Conservation (phyloP, 23 tunicate species). For the Corella eumyota region DNA sequence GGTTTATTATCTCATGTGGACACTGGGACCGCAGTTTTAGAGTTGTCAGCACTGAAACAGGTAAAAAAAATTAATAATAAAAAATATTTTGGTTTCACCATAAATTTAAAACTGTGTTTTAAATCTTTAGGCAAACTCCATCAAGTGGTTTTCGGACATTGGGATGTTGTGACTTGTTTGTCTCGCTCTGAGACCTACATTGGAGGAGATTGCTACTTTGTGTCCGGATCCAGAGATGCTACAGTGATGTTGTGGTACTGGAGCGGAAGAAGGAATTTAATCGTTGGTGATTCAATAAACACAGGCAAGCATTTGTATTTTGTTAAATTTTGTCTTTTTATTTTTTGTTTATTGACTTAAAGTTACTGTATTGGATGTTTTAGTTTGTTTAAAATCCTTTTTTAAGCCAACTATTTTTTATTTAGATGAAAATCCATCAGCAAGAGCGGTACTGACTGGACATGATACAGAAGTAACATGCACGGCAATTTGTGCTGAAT, state of each 20-base stretch:
- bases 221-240: conserved; percentile 92
- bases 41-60: conserved; percentile 39
- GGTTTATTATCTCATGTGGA: conserved; percentile 70
- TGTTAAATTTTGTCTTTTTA: too few species aligned
- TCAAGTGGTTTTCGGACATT: conserved; percentile 90
- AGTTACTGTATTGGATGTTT: too few species aligned
- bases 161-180: conserved; percentile 92
- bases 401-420: too few species aligned
- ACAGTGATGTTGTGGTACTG: conserved; percentile 98
- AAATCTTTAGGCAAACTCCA: conserved; percentile 43
- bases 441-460: conserved; percentile 90
- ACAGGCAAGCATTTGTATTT: conserved; percentile 29
- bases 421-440: conserved; percentile 79
- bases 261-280: conserved; percentile 80
- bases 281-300: conserved; percentile 70
- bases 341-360: too few species aligned
- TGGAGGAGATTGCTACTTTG: conserved; percentile 98
- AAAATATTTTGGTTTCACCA: neutral
- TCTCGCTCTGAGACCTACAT: conserved; percentile 91
- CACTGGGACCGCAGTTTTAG: conserved; percentile 98
- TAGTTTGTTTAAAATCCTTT: too few species aligned
- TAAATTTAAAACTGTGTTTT: neutral
- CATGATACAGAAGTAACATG: conserved; percentile 86
- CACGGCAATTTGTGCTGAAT: conserved; percentile 87
- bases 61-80: conserved; percentile 10